phyloP scores from a whole-genome alignment of 2,113 vertebrate genomes.

The Oxygymnocypris stewartii region DNA sequence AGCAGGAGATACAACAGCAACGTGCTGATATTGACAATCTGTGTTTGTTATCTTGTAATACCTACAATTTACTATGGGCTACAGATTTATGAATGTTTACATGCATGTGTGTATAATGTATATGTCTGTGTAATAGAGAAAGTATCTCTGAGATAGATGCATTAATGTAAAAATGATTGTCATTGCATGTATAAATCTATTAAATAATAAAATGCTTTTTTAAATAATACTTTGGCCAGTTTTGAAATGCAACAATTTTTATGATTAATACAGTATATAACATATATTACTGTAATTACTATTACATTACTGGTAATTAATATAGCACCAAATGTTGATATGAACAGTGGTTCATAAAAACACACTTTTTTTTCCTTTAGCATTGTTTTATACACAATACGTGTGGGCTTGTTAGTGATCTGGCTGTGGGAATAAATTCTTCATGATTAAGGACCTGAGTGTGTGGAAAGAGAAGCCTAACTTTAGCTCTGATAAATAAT shows the following conservation, averaged over 20 bases:
- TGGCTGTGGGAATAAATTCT: slow-evolving; percentile 32
- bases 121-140: neutral
- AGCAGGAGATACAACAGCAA: neutral
- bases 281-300: neutral
- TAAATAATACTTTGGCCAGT: neutral
- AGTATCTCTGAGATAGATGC: neutral
- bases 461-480: slow-evolving; percentile 51
- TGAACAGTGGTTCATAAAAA: neutral
- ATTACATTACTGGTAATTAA: neutral
- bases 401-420: slow-evolving; percentile 23
- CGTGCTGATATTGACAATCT: neutral
- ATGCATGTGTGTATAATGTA: neutral
- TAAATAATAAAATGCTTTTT: slow-evolving; percentile 6
- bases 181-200: neutral
- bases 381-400: neutral
- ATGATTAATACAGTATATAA: neutral
- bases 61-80: neutral
- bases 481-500: slow-evolving; percentile 54
- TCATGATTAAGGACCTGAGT: slow-evolving; percentile 18
- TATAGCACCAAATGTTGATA: neutral
- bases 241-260: neutral
- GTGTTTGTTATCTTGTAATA: neutral
- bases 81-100: slow-evolving; percentile 17
- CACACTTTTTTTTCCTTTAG: neutral
- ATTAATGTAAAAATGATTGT: slow-evolving; percentile 1